Base-by-base conservation (phyloP, 2,888 invertebrate genomes). In the Cyaniris semiargus region DNA sequence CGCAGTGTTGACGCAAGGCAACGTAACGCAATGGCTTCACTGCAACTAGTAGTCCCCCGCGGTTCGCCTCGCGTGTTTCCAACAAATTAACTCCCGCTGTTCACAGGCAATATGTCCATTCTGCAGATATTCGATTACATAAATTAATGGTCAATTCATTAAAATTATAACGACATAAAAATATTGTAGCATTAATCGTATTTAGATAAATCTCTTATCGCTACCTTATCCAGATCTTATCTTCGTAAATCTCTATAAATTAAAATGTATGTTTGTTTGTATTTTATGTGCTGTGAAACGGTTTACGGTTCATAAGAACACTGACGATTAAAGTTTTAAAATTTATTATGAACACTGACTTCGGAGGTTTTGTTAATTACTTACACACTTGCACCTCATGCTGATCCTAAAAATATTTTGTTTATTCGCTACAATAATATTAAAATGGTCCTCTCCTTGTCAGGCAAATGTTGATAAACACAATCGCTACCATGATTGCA, bases 41-140 rank as follows among this genome's bases (percentile, higher is more conserved):
- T 53, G 15, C 15, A 74, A 79, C 78, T 78, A 76, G 75, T n/a
- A 74, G 74, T 77, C 78, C 66, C 80, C 80, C 44, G 79, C 60
- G 23, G 79, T 8, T 77, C 34, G 70, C 44, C 79, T 78, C 78
- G 75, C 77, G 76, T 77, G 79, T 78, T 79, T 7, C 74, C 77
- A 76, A 77, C 78, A 77, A 77, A 81, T 78, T 75, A 79, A 71
- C 81, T 80, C 80, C 80, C 78, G 79, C 76, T 78, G 81, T 77
- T 79, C 79, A 78, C 80, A 75, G 78, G 80, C 77, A 80, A 80
- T 77, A 79, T 53, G 76, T 72, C 76, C 74, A 74, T 74, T 74
- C 74, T 48, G 74, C 74, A 74, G 74, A 48, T 53, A 74, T 74
- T 74, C 53, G 74, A 74, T 53, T 53, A 74, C 74, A 74, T 74